phyloP scores from a whole-genome alignment of 64 coral and sea anemone species.

The Dendrophyllia cribrosa region DNA sequence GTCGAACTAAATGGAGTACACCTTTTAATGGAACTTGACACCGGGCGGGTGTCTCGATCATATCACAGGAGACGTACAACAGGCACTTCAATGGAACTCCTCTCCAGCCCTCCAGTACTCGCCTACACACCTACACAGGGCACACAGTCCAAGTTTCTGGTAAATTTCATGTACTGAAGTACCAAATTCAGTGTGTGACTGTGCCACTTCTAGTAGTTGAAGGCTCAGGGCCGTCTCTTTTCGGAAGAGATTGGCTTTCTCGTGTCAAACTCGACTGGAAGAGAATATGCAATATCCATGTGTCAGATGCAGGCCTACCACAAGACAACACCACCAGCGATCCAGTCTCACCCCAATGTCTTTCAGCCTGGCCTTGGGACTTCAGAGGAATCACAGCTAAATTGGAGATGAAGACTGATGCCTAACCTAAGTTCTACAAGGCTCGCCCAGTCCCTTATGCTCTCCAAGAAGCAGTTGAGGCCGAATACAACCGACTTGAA shows the following conservation, averaged over 20 bases:
- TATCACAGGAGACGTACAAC: conserved; percentile 21
- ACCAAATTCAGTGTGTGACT: neutral
- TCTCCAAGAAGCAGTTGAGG: neutral
- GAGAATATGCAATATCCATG: neutral
- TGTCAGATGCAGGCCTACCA: neutral
- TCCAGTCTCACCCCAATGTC: neutral
- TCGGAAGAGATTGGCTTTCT: neutral
- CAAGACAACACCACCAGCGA: neutral
- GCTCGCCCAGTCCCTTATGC: conserved; percentile 33
- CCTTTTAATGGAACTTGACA: conserved; percentile 31
- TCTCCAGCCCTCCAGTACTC: conserved; percentile 11
- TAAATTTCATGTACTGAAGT: conserved; percentile 18
- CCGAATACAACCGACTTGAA: neutral
- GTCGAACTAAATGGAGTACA: conserved; percentile 7
- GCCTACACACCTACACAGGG: conserved; percentile 37
- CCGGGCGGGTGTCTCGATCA: conserved; percentile 39
- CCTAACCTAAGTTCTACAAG: conserved; percentile 9
- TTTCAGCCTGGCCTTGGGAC: neutral
- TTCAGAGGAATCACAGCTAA: neutral
- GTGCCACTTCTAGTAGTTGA: conserved; percentile 23
- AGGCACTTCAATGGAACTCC: conserved; percentile 15
- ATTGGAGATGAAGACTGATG: neutral
- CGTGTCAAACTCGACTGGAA: neutral
- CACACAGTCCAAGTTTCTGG: neutral
- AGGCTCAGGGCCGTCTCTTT: neutral